Evolutionary conservation across 2,113 vertebrate species (phyloP).

Genomic region (Synchiropus splendidus): DNA sequence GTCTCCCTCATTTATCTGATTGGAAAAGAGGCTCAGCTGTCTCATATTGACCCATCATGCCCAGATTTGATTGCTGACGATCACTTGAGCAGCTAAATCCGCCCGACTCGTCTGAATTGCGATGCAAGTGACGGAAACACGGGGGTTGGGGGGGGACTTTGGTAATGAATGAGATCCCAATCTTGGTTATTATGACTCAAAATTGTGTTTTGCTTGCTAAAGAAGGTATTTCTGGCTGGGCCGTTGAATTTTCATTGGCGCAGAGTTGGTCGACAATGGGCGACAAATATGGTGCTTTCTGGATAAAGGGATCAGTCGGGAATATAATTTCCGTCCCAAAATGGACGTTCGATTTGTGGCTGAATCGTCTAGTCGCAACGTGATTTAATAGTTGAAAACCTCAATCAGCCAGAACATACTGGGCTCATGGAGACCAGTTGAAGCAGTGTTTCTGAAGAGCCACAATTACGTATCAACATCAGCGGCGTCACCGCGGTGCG

Average conservation of each 20-base stretch:
- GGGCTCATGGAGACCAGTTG: too few species aligned
- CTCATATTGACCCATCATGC: constrained; percentile 38
- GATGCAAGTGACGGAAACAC: constrained; percentile 4
- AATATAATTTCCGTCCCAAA: too few species aligned
- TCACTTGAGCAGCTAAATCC: constrained; percentile 30
- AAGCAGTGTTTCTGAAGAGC: too few species aligned
- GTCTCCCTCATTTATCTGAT: constrained; percentile 36
- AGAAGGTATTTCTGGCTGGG: constrained; percentile 13
- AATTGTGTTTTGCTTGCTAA: constrained; percentile 6
- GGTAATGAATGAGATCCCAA: constrained; percentile 27
- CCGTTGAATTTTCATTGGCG: constrained; percentile 22
- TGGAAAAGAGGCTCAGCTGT: constrained; percentile 52
- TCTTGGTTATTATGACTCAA: constrained; percentile 18
- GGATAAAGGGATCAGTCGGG: constrained; percentile 1
- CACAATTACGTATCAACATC: too few species aligned
- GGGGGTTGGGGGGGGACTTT: too few species aligned
- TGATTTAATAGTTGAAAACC: too few species aligned
- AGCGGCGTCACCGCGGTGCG: too few species aligned
- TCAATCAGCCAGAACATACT: too few species aligned
- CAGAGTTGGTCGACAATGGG: neutral
- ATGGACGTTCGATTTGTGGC: too few species aligned
- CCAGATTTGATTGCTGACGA: constrained; percentile 34
- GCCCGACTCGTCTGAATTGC: constrained; percentile 11
- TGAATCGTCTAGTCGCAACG: too few species aligned
- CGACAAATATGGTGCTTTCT: constrained; percentile 1